phyloP scores from a whole-genome alignment of 2,113 vertebrate species.

The Cottus gobio region DNA sequence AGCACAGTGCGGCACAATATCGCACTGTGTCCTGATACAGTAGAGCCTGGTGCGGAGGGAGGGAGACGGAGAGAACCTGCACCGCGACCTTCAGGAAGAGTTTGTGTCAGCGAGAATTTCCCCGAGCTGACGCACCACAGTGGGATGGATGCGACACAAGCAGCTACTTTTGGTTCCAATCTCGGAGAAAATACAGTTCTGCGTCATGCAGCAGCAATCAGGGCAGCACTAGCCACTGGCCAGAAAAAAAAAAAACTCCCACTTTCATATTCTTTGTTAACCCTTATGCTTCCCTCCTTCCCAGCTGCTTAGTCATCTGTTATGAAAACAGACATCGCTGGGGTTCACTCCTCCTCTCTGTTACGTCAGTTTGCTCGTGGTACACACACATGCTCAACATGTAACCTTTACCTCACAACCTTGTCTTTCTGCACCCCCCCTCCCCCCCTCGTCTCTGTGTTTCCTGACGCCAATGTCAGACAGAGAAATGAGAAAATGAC shows the following conservation, averaged over 20 bases:
- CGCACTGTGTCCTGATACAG: constrained; percentile 62
- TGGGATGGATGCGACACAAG: background rate
- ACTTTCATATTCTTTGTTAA: background rate
- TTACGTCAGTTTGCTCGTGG: constrained; percentile 13
- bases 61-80: constrained; percentile 52
- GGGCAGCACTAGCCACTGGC: constrained; percentile 26
- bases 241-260: background rate
- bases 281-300: constrained; percentile 34
- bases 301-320: constrained; percentile 31
- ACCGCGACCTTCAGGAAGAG: constrained; percentile 53
- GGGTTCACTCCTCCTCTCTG: constrained; percentile 7
- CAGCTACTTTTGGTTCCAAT: constrained; percentile 1
- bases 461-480: constrained; percentile 26
- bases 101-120: background rate
- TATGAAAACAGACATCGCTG: constrained; percentile 39
- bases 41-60: constrained; percentile 38
- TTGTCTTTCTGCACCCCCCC: background rate
- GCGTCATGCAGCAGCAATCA: constrained; percentile 38
- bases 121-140: background rate
- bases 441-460: background rate
- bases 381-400: background rate
- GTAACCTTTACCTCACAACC: background rate
- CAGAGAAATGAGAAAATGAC: constrained; percentile 53
- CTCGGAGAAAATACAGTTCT: constrained; percentile 13
- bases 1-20: constrained; percentile 61